Evolutionary conservation across 1,140 invertebrate genomes (phyloP), one percentile per base, ranked within the genome.

Genomic region (Drosophila saltans): DNA sequence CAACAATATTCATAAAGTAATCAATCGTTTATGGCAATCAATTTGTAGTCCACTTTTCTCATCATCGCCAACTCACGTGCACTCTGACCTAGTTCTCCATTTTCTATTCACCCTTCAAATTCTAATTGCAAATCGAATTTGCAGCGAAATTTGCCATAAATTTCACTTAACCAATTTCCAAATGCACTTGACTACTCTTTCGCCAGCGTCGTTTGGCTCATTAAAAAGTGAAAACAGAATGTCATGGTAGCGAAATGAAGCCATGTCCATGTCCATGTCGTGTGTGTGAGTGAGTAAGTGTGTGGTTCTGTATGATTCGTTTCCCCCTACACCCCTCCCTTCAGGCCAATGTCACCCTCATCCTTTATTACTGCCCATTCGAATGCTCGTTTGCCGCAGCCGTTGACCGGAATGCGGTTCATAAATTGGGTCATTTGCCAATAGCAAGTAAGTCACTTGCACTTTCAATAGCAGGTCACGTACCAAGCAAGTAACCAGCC

Each of bases 361-460:
- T 36, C 8, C 45, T 52, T 26, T 52, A 52, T 1, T 11, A 52
- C 45, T 52, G 45, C 21, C 45, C 45, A 52, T 52, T 52, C 45
- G 45, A 52, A 52, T 24, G 21, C 10, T 61, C 40, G 59, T 61
- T 41, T 61, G 59, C 30, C 59, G 40, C 59, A 40, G 40, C 66
- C 65, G 76, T 81, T 83, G 84, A 86, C 83, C 84, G 83, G 80
- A 86, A 80, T 72, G 67, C 76, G 72, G 76, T 78, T 75, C 80
- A 88, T 86, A 86, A 86, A 86, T 86, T 86, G 84, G 83, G 83
- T 86, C 83, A 86, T 80, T 86, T 86, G 77, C 83, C 82, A 88
- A 80, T 86, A 86, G 79, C 82, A 83, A 77, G 73, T 61, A 78
- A 81, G 80, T 72, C 82, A 86, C 83, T 86, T 88, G 83, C 84